Evolutionary conservation across 1,140 invertebrate species (phyloP), one percentile per base, ranked within the genome.

Genomic region (Rhizoglyphus robini): DNA sequence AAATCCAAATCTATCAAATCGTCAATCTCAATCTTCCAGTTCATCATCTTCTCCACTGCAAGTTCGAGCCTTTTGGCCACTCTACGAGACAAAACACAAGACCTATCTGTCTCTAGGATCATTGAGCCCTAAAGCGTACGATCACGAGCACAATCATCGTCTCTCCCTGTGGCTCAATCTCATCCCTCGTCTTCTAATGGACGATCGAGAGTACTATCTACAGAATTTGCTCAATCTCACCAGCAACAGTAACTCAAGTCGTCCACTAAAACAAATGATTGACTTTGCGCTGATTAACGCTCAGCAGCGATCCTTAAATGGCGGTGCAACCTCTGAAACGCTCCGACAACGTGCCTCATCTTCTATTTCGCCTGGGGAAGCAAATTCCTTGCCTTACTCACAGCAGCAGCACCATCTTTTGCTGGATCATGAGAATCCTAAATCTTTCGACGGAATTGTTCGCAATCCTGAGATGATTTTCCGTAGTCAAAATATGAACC

Each of bases 131-230:
- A 83, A 84, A 71, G 82, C 87, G 69, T 81, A 83, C 66, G 86
- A 85, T 71, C 90, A 91, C 74, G 93, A 91, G 74, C 80, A 89
- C 1, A 87, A 87, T 41, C 87, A 90, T 74, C 90, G 92, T 75
- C 84, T 92, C 79, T 89, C 88, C 20, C 82, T 93, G 63, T 95
- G 91, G 90, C 75, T 90, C 64, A 88, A 90, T 72, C 81, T 94
- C 30, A 85, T 95, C 66, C 91, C 91, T 1, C 88, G 91, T 73
- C 73, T 83, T 20, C 90, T 96, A 20, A 31, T 61, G 15, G 54
- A 66, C n/a, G 68, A 67, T 30, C 71, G 32, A 20, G 46, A 29
- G 15, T 51, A 25, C 29, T 27, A 27, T 23, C 23, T 20, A 11
- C 23, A 13, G 18, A n/a, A 51, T 23, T 41, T 41, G 36, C 36